phyloP scores from a whole-genome alignment of 2,888 invertebrate genomes.

The Rhyacophila evoluta region DNA sequence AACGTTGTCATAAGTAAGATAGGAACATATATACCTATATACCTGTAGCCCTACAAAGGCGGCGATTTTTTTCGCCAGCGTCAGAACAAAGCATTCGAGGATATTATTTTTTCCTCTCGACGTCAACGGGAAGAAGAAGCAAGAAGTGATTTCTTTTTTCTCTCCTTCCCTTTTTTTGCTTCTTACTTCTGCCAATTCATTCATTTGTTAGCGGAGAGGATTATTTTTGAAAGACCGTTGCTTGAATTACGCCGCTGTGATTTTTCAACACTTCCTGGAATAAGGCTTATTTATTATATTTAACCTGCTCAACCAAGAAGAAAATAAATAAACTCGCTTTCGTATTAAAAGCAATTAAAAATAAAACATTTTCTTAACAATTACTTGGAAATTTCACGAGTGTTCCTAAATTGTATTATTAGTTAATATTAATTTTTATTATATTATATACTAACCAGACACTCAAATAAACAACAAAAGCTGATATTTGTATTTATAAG shows the following conservation, averaged over 20 bases:
- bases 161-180: not conserved
- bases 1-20: not conserved
- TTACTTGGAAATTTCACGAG: no score
- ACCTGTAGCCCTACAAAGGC: not conserved
- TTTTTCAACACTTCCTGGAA: conserved; percentile 22
- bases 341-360: no score
- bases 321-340: no score
- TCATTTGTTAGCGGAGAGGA: conserved; percentile 7
- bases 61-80: not conserved
- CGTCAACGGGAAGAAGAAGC: conserved; percentile 10
- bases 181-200: conserved; percentile 24
- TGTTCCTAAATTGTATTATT: no score
- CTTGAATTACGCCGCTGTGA: not conserved
- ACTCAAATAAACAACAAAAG: no score
- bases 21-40: not conserved
- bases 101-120: conserved; percentile 15
- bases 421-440: no score
- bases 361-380: no score
- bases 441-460: no score
- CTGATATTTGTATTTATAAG: no score
- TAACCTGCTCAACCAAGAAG: conserved; percentile 1
- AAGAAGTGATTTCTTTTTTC: not conserved
- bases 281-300: not conserved
- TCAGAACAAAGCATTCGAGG: conserved; percentile 3
- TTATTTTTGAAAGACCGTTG: not conserved